These are phyloP conservation scores for Phaethon lepturus DNA, from an alignment of 2,113 vertebrate species.

Conservation along the genomic window DNA sequence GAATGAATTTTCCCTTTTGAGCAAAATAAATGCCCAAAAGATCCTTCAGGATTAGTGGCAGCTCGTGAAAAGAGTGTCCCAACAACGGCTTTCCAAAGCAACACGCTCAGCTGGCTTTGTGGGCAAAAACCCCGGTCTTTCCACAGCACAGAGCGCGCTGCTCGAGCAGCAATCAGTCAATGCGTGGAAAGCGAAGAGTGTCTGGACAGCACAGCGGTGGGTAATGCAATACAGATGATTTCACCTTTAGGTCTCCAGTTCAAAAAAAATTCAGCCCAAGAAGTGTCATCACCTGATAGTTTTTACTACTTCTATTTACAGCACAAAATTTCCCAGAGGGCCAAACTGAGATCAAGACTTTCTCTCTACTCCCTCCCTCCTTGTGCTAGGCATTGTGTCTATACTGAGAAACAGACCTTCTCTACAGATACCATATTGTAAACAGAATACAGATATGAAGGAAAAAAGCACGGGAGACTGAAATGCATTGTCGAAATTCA, in stretches of 20 bases:
- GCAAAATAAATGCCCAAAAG: not conserved
- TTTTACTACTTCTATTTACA: conserved; percentile 56
- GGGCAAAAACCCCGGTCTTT: not conserved
- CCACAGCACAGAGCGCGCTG: not conserved
- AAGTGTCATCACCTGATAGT: conserved; percentile 67
- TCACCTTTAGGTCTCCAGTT: conserved; percentile 61
- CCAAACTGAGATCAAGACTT: conserved; percentile 14
- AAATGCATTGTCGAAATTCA: not conserved
- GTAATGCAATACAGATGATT: conserved; percentile 61
- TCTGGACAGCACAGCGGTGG: conserved; percentile 16
- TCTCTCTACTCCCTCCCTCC: not conserved
- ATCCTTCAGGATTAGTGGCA: not conserved
- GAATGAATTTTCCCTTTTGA: not conserved
- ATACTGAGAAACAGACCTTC: not conserved
- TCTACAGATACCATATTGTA: not conserved
- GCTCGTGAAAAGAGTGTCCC: not conserved
- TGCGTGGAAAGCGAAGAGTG: not conserved
- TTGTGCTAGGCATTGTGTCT: not conserved
- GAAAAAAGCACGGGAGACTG: not conserved
- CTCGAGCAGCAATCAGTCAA: conserved; percentile 27
- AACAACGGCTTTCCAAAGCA: not conserved
- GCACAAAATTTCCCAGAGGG: conserved; percentile 16
- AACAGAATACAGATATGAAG: not conserved
- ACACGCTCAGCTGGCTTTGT: not conserved
- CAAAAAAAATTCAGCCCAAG: conserved; percentile 55